These are phyloP conservation scores for Zaprionus ghesquierei DNA, from an alignment of 1,140 invertebrate genomes.

Conservation along the genomic window DNA sequence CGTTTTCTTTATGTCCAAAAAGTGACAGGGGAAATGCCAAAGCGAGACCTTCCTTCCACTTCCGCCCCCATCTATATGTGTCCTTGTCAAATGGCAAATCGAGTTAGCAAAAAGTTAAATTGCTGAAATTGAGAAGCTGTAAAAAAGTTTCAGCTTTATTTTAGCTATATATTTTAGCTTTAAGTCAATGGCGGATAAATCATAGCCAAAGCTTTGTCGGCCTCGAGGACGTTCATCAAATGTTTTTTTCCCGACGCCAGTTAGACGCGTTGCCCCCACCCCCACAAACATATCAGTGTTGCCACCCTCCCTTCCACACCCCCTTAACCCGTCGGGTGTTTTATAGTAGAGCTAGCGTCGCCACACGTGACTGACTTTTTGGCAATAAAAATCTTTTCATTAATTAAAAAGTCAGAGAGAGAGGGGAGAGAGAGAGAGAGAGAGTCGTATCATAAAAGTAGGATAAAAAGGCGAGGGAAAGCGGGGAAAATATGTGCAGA, in stretches of 20 bases:
- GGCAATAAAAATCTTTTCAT: constrained; percentile 35
- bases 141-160: neutral
- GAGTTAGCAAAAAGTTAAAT: neutral
- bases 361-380: constrained; percentile 30
- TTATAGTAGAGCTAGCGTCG: constrained; percentile 1
- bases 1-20: constrained; percentile 22
- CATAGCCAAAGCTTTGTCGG: neutral
- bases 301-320: neutral
- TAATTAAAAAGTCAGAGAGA: constrained; percentile 29
- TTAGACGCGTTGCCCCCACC: neutral
- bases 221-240: constrained; percentile 14
- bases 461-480: neutral
- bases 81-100: neutral
- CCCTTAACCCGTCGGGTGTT: neutral
- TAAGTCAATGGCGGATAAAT: constrained; percentile 5
- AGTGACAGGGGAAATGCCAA: neutral
- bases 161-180: constrained; percentile 10
- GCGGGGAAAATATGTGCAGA: neutral
- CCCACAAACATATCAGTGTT: neutral
- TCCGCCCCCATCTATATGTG: too few relatives aligned
- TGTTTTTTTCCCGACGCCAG: constrained; percentile 14
- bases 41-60: neutral
- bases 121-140: neutral
- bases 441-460: neutral
- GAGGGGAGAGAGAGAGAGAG: neutral